phyloP scores from a whole-genome alignment of 2,113 vertebrate genomes.

The Odobenus rosmarus region DNA sequence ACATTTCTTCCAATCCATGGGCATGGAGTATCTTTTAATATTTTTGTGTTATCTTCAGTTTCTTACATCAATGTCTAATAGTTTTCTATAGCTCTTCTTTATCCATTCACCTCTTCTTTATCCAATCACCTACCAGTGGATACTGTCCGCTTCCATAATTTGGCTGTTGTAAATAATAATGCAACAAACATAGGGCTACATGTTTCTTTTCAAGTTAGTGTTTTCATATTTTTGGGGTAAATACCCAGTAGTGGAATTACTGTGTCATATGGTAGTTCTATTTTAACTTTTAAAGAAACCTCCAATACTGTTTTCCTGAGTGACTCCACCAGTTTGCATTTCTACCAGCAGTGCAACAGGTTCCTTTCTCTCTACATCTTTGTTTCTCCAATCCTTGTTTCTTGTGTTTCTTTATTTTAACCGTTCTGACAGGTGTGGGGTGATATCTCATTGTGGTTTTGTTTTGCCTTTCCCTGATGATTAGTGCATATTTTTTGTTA shows the following conservation, averaged over 20 bases:
- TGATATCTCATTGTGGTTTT: not conserved
- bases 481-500: not conserved
- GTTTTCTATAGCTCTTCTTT: not conserved
- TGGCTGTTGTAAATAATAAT: not conserved
- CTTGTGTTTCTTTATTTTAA: not conserved
- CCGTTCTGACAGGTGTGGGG: not conserved
- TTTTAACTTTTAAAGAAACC: not conserved
- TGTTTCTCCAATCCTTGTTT: too few species aligned
- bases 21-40: not conserved
- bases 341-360: not conserved
- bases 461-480: not conserved
- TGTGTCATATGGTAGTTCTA: not conserved
- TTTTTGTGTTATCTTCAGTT: not conserved
- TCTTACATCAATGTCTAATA: not conserved
- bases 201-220: not conserved
- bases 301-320: not conserved
- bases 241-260: not conserved
- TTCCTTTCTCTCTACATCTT: not conserved
- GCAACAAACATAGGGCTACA: not conserved
- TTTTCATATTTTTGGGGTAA: not conserved
- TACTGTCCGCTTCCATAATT: not conserved
- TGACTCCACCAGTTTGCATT: not conserved
- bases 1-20: not conserved
- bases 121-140: not conserved
- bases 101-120: not conserved